These are phyloP conservation scores for Hepsetus odoe DNA, from an alignment of 2,113 vertebrate species.

Conservation along the genomic window DNA sequence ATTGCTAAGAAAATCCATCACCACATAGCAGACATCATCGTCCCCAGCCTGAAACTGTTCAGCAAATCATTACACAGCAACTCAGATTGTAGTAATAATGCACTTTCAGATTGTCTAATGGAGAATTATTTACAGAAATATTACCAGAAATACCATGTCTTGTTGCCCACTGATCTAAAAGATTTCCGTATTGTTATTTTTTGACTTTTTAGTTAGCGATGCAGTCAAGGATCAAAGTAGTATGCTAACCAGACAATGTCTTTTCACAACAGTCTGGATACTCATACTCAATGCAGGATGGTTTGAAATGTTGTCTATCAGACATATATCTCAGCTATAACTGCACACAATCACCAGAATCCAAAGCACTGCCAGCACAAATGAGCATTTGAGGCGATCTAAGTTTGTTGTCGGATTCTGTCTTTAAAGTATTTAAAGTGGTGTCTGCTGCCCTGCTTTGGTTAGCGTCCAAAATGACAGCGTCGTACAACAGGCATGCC, in stretches of 20 bases:
- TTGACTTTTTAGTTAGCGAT: neutral
- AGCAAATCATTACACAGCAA: neutral
- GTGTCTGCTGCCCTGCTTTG: conserved; percentile 7
- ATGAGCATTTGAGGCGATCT: neutral
- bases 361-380: neutral
- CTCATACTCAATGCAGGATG: too few relatives aligned
- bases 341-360: neutral
- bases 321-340: neutral
- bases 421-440: neutral
- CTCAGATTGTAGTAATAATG: neutral
- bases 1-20: neutral
- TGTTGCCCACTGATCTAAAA: neutral
- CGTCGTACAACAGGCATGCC: conserved; percentile 1
- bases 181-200: neutral
- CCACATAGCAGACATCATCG: neutral
- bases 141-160: neutral
- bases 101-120: neutral
- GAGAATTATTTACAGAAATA: neutral
- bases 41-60: too few relatives aligned
- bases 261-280: neutral
- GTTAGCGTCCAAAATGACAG: conserved; percentile 53
- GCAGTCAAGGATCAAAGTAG: neutral
- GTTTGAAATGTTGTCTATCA: neutral
- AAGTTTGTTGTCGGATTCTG: neutral
- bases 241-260: neutral